A percentile compares a stretch with the other conserved stretches of the same genome.
Conservation (phyloP, 23 tunicate species). For the Clavelina lepadiformis region DNA sequence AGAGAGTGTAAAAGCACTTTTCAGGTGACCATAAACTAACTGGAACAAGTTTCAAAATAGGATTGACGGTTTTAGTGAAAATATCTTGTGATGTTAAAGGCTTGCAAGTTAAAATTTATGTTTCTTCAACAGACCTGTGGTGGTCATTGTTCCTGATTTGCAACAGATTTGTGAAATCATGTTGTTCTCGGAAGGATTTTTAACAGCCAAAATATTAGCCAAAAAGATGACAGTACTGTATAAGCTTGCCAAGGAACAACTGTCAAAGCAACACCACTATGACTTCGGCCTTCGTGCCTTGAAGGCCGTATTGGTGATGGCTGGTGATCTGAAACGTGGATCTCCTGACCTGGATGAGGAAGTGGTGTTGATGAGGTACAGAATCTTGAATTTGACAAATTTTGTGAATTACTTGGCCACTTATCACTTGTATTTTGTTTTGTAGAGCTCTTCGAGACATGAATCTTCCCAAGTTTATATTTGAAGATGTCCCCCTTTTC, state of each 20-base stretch:
- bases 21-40: slow-evolving; percentile 75
- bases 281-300: slow-evolving; percentile 98
- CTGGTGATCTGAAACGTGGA: slow-evolving; percentile 97
- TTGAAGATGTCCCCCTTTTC: slow-evolving; percentile 97
- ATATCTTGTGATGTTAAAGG: background rate
- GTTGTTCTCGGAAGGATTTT: slow-evolving; percentile 96
- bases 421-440: background rate
- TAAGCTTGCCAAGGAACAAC: slow-evolving; percentile 96
- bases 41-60: too few relatives aligned
- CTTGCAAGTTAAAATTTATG: background rate
- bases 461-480: slow-evolving; percentile 97
- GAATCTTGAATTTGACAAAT: background rate
- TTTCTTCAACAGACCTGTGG: slow-evolving; percentile 80
- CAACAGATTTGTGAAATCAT: slow-evolving; percentile 99
- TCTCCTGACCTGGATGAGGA: slow-evolving; percentile 93
- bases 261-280: slow-evolving; percentile 97
- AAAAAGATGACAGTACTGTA: slow-evolving; percentile 97
- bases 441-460: slow-evolving; percentile 96
- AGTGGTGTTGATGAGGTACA: slow-evolving; percentile 90
- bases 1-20: slow-evolving; percentile 91
- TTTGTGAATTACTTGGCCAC: background rate
- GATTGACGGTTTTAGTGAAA: background rate
- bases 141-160: slow-evolving; percentile 95
- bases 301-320: slow-evolving; percentile 95
- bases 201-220: slow-evolving; percentile 92